phyloP scores from a whole-genome alignment of 1,140 invertebrate species.

The silkworm (Bombyx mori) region DNA sequence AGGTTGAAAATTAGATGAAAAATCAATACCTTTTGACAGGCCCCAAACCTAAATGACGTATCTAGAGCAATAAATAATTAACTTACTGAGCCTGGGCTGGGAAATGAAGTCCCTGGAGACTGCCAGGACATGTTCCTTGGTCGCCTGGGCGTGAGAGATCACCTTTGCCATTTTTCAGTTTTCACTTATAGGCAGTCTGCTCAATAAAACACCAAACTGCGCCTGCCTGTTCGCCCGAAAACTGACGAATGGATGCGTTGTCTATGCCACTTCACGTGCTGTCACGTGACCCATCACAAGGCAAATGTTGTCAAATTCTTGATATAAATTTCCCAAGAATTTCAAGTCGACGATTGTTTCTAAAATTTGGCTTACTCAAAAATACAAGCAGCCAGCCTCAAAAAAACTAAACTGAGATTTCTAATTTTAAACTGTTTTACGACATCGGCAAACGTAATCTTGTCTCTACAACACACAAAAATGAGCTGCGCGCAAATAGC shows the following conservation, averaged over 20 bases:
- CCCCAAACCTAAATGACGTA: slow-evolving; percentile 14
- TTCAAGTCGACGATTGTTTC: too few relatives aligned
- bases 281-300: slow-evolving; percentile 71
- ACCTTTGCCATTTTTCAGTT: slow-evolving; percentile 53
- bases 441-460: too few relatives aligned
- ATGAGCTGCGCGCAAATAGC: too few relatives aligned
- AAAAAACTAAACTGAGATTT: too few relatives aligned
- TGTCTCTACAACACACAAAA: too few relatives aligned
- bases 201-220: slow-evolving; percentile 54
- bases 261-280: slow-evolving; percentile 71
- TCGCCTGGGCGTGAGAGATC: slow-evolving; percentile 40
- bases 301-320: slow-evolving; percentile 23
- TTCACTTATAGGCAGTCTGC: slow-evolving; percentile 44
- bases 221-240: slow-evolving; percentile 66
- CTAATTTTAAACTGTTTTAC: too few relatives aligned
- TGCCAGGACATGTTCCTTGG: slow-evolving; percentile 88
- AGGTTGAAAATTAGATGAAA: slow-evolving; percentile 25
- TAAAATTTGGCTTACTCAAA: too few relatives aligned
- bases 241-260: slow-evolving; percentile 67
- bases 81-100: slow-evolving; percentile 97
- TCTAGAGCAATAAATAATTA: slow-evolving; percentile 12
- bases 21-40: slow-evolving; percentile 54
- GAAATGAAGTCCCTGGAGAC: slow-evolving; percentile 97
- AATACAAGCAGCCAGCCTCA: too few relatives aligned
- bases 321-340: background rate